These are phyloP conservation scores for Globia sparganii DNA, from an alignment of 2,888 invertebrate species.

Conservation along the genomic window DNA sequence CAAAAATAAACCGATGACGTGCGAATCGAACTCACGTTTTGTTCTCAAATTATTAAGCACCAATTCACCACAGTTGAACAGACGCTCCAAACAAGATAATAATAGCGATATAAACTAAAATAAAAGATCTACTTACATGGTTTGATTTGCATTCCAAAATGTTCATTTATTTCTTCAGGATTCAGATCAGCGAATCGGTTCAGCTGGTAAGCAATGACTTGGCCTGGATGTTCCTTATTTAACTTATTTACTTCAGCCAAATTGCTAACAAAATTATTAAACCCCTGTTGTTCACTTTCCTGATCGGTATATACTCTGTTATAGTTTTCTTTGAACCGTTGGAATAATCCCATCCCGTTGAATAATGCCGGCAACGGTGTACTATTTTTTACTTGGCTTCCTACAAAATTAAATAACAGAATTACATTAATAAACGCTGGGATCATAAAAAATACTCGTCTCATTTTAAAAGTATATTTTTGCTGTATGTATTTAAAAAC, in stretches of 20 bases:
- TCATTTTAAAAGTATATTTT: conserved; percentile 21
- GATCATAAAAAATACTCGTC: not conserved
- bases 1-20: not conserved
- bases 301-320: conserved; percentile 70
- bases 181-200: conserved; percentile 78
- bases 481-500: not conserved
- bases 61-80: not conserved
- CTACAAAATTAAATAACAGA: not conserved
- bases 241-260: conserved; percentile 70
- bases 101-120: not conserved
- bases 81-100: not conserved
- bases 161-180: conserved; percentile 70
- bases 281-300: conserved; percentile 67
- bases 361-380: too few relatives aligned
- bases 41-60: not conserved
- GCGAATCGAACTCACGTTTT: not conserved
- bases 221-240: conserved; percentile 69
- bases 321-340: conserved; percentile 74
- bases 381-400: not conserved
- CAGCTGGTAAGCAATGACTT: conserved; percentile 69
- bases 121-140: conserved; percentile 75
- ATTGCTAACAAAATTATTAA: conserved; percentile 74
- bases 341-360: conserved; percentile 65
- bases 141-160: conserved; percentile 72
- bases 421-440: conserved; percentile 6